These are phyloP conservation scores for Isichthys henryi DNA, from an alignment of 2,113 vertebrate species.

Conservation along the genomic window DNA sequence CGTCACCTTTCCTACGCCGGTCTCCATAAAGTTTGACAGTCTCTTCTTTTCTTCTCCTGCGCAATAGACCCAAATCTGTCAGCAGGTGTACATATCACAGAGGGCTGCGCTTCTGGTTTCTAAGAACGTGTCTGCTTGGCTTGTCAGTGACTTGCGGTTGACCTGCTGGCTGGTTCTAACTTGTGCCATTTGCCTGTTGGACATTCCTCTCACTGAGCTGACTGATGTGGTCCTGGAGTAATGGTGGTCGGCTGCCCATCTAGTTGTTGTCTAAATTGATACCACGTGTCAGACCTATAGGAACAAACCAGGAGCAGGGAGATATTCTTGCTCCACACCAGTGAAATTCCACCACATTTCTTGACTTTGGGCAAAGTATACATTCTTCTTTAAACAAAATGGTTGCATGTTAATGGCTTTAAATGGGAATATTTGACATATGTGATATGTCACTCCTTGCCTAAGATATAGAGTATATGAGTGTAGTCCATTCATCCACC, in stretches of 20 bases:
- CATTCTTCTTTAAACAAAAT: not conserved
- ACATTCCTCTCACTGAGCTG: not conserved
- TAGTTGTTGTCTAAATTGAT: not conserved
- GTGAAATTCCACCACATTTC: not conserved
- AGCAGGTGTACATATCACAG: slow-evolving; percentile 1
- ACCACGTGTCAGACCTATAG: not conserved
- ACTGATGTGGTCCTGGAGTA: not conserved
- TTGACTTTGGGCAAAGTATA: not conserved
- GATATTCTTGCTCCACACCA: not conserved
- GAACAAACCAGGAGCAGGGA: not conserved
- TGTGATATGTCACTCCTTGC: not conserved
- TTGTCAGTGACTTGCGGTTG: not conserved
- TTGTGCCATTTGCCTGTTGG: not conserved
- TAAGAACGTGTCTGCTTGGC: not conserved
- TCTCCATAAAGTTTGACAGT: not conserved
- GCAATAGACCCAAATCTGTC: not conserved
- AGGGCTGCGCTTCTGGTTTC: not conserved
- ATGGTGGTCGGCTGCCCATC: not conserved
- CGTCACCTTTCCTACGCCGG: not conserved
- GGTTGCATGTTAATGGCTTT: not conserved
- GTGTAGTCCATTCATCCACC: not conserved
- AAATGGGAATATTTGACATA: not conserved
- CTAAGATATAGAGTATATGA: not conserved
- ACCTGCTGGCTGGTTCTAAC: not conserved
- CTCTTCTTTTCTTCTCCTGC: not conserved